These are phyloP conservation scores for Cuculus canorus DNA, from an alignment of 2,797 vertebrate species.

Conservation along the genomic window DNA sequence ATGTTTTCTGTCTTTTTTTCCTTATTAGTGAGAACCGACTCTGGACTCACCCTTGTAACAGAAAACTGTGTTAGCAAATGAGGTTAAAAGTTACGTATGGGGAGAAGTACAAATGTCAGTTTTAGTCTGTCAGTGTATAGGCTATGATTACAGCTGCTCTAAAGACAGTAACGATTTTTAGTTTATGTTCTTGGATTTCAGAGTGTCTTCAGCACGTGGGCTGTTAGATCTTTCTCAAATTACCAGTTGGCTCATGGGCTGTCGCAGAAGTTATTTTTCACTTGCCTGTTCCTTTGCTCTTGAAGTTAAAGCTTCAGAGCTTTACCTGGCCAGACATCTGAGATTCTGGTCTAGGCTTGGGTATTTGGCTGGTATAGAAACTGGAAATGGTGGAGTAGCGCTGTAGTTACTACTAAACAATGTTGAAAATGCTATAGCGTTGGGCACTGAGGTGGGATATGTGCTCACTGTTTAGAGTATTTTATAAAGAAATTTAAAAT, in stretches of 20 bases:
- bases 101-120: background rate
- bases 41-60: background rate
- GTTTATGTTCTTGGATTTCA: background rate
- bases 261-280: conserved; percentile 18
- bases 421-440: background rate
- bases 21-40: background rate
- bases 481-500: background rate
- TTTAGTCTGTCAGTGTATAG: background rate
- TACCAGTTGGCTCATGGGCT: background rate
- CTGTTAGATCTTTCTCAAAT: conserved; percentile 36
- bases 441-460: background rate
- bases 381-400: background rate
- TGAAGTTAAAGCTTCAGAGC: background rate
- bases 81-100: background rate
- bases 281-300: background rate
- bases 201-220: background rate
- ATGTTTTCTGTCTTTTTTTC: background rate
- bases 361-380: background rate
- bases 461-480: background rate
- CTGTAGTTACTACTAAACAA: background rate
- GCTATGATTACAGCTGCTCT: background rate
- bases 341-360: background rate
- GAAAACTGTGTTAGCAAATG: background rate
- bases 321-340: background rate
- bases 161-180: background rate